Evolutionary conservation across 2,797 vertebrate species (phyloP), one percentile per base, ranked within the genome.

Genomic region (Neosilurus mollespiculum): DNA sequence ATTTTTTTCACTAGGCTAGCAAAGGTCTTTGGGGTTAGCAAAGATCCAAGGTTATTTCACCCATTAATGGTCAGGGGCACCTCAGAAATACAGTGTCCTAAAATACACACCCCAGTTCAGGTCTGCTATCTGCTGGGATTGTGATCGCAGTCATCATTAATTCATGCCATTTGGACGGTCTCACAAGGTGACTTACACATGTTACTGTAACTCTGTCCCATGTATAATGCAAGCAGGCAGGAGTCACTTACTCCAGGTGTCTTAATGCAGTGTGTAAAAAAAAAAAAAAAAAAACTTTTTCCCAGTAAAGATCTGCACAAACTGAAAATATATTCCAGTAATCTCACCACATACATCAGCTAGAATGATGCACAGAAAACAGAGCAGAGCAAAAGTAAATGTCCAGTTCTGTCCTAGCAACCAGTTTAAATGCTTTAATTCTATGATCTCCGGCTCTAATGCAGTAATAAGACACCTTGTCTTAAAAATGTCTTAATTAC

Each of bases 131-230:
- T 79, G 82, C 79, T 66, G 84, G 83, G 81, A 76, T 56, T 70
- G 83, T 77, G 84, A 87, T 82, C 84, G 56, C 18, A 78, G 81
- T 78, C 78, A 83, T 88, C 87, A 91, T 90, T 90, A 89, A 87
- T 87, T 84, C 83, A 87, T 84, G 86, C 81, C 89, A 90, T 88
- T 88, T 91, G 90, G 91, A 87, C 90, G 26, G 82, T 79, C 87
- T 86, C 84, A 64, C 59, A 82, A 83, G 84, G 83, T 87, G 82
- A 83, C 84, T 88, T 88, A 87, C 88, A 89, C 87, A 81, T 83
- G 88, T 87, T 84, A 86, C 81, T 67, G 81, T 83, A 88, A 88
- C 84, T 85, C 86, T 82, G 79, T 37, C 78, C 59, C 79, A 87
- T 88, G 84, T 81, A 86, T 87, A 86, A 88, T 87, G 82, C n/a